phyloP scores from a whole-genome alignment of 2,797 vertebrate genomes.

The Hapalemur alaotrensis region DNA sequence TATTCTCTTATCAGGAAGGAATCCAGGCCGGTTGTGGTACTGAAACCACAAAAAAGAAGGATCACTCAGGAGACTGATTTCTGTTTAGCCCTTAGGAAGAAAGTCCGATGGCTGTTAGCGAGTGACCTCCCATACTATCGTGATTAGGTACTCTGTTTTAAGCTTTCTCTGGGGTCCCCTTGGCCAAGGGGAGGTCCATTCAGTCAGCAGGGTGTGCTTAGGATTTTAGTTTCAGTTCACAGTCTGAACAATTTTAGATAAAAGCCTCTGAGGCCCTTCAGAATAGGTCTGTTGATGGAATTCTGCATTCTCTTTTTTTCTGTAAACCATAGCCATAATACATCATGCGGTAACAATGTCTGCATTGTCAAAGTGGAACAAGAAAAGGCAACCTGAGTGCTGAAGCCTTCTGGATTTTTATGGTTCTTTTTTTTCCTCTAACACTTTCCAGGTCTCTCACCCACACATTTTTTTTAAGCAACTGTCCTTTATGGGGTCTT shows the following conservation, averaged over 20 bases:
- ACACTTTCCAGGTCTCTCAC: background rate
- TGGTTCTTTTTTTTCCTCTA: background rate
- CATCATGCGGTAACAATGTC: background rate
- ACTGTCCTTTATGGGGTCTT: background rate
- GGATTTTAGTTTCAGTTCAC: background rate
- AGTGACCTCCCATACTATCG: background rate
- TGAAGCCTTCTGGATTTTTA: background rate
- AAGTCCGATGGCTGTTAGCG: background rate
- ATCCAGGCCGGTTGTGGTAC: background rate
- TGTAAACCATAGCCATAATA: background rate
- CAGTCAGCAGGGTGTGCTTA: background rate
- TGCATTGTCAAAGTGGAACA: background rate
- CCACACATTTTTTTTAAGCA: background rate
- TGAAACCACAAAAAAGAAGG: background rate
- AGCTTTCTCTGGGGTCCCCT: background rate
- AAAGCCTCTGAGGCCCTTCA: background rate
- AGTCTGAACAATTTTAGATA: background rate
- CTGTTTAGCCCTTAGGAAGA: background rate
- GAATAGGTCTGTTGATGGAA: background rate
- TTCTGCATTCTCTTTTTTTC: background rate
- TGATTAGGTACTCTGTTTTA: background rate
- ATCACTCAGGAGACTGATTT: background rate
- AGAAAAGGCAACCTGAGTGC: background rate
- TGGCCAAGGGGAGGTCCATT: background rate
- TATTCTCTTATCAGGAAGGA: background rate